Conservation (phyloP, 2,888 invertebrate species). For the Dastarcus helophoroides region DNA sequence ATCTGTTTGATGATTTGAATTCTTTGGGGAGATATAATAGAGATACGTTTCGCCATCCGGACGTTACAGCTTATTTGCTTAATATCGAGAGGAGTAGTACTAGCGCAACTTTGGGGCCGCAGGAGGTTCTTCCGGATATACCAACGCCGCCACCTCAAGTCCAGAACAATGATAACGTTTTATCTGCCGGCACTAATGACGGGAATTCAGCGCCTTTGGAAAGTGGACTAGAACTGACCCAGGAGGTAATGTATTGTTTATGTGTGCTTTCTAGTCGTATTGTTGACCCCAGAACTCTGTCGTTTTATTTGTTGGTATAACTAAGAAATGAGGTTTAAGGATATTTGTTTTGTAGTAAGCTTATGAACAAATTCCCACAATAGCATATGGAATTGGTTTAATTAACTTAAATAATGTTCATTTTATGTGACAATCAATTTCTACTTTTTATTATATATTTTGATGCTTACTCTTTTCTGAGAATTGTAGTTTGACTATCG, state of each 20-base stretch:
- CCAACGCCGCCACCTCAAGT: slow-evolving; percentile 10
- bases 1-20: slow-evolving; percentile 61
- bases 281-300: no score
- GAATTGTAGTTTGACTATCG: no score
- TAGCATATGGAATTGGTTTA: no score
- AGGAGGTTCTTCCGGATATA: slow-evolving; percentile 14
- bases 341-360: no score
- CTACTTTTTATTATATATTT: no score
- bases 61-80: slow-evolving; percentile 51
- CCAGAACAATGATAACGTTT: slow-evolving; percentile 13
- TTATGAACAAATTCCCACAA: no score
- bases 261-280: no score
- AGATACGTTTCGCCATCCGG: slow-evolving; percentile 38
- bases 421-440: no score
- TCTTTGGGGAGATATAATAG: slow-evolving; percentile 53
- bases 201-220: slow-evolving; percentile 13
- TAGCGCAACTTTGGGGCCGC: slow-evolving; percentile 8
- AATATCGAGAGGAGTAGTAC: slow-evolving; percentile 39
- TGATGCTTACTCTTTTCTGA: no score
- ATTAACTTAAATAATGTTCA: no score
- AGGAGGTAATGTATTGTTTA: slow-evolving; percentile 27
- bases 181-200: slow-evolving; percentile 12
- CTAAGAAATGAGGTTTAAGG: not conserved
- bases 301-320: no score
- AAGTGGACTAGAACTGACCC: slow-evolving; percentile 24